Evolutionary conservation across 1,140 invertebrate species (phyloP).

Genomic region (Chrysomallon squamiferum): DNA sequence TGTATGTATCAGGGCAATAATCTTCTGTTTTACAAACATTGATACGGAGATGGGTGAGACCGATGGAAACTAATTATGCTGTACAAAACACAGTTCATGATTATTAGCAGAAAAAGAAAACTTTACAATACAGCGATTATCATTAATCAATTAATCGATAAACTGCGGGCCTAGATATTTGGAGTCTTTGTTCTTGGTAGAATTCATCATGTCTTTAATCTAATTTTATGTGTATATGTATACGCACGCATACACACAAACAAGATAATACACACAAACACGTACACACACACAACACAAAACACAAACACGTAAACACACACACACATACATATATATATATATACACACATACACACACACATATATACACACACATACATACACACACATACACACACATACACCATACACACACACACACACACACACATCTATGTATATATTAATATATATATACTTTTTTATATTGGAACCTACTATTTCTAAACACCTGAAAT

Average conservation of each 20-base stretch:
- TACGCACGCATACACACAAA: background rate
- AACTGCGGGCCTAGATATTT: background rate
- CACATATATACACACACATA: constrained; percentile 1
- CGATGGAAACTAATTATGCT: too few relatives aligned
- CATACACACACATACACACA: background rate
- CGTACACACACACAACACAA: background rate
- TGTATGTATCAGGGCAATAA: too few relatives aligned
- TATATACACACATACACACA: constrained; percentile 6
- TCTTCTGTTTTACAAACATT: too few relatives aligned
- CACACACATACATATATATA: constrained; percentile 5
- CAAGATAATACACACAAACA: background rate
- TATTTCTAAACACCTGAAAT: background rate
- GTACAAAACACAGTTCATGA: too few relatives aligned
- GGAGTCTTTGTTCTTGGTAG: background rate
- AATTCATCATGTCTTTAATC: background rate
- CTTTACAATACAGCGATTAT: too few relatives aligned
- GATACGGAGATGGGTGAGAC: too few relatives aligned
- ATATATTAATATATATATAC: too few relatives aligned
- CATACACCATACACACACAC: constrained; percentile 9
- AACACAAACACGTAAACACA: background rate
- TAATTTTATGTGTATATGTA: background rate
- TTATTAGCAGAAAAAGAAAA: too few relatives aligned
- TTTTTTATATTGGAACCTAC: too few relatives aligned
- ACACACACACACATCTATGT: background rate
- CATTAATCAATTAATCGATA: too few relatives aligned